Evolutionary conservation across 2,113 vertebrate genomes (phyloP).

Genomic region (Crotalus horridus): DNA sequence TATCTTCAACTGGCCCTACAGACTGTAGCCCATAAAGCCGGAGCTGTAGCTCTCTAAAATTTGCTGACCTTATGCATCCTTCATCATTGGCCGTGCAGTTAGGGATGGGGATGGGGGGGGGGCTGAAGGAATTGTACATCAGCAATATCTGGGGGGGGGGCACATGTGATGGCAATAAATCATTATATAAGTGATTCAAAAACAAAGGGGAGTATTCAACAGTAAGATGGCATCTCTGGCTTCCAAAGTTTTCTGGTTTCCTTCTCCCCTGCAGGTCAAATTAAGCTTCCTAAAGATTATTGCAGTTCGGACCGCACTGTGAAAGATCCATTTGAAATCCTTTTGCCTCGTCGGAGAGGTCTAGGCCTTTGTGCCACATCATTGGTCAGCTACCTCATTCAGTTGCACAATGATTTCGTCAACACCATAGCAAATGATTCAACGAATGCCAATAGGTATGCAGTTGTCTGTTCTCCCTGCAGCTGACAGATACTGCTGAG

Average conservation of each 20-base stretch:
- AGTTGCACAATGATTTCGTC: constrained; percentile 84
- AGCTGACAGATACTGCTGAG: fast-evolving
- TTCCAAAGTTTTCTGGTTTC: neutral
- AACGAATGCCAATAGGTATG: constrained; percentile 75
- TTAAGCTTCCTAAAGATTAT: constrained; percentile 80
- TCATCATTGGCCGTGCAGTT: neutral
- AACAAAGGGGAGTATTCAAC: neutral
- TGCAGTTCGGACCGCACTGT: constrained; percentile 75
- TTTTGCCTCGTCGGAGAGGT: constrained; percentile 83
- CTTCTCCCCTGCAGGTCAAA: constrained; percentile 74
- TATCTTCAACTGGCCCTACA: neutral
- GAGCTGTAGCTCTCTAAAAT: neutral
- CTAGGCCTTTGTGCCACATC: constrained; percentile 88
- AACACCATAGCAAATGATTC: constrained; percentile 73
- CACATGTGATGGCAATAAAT: neutral
- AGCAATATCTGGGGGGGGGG: neutral
- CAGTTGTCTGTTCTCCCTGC: neutral
- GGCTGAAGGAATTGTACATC: neutral
- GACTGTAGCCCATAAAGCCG: neutral
- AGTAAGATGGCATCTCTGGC: neutral
- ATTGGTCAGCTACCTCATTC: constrained; percentile 87
- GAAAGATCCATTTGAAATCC: constrained; percentile 71
- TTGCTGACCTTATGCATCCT: neutral
- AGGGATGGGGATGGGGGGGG: neutral
- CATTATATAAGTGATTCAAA: neutral